These are phyloP conservation scores for Naso thynnoides DNA, from an alignment of 2,797 vertebrate genomes.

Conservation along the genomic window DNA sequence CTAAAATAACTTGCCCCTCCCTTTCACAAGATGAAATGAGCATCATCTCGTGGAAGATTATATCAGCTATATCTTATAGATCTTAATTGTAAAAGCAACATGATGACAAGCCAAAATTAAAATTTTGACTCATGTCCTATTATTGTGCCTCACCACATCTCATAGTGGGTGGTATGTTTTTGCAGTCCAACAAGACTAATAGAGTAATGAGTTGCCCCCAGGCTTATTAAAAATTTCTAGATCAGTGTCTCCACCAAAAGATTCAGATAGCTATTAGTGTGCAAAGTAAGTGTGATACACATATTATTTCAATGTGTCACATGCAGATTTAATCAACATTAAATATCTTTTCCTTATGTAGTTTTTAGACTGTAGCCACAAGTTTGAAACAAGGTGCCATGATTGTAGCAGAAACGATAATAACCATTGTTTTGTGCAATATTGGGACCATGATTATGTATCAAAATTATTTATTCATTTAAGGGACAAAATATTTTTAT, in stretches of 20 bases:
- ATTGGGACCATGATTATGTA: neutral
- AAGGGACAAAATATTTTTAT: too few species aligned
- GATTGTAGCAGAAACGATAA: too few species aligned
- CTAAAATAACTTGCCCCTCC: neutral
- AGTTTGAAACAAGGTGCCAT: too few species aligned
- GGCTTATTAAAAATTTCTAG: too few species aligned
- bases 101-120: neutral
- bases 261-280: neutral
- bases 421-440: neutral
- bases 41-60: neutral
- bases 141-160: too few species aligned
- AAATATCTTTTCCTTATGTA: neutral
- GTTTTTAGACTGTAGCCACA: neutral
- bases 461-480: too few species aligned
- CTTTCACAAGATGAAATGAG: neutral
- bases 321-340: too few species aligned
- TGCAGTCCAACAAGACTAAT: too few species aligned
- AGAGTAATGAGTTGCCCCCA: too few species aligned
- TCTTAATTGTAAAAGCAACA: neutral
- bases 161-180: neutral
- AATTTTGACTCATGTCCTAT: neutral
- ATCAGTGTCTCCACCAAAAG: neutral
- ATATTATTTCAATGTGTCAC: too few species aligned
- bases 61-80: constrained; percentile 6
- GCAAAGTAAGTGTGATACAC: too few species aligned